Conservation (phyloP, 2,888 invertebrate genomes). For the Dromius quadrimaculatus region DNA sequence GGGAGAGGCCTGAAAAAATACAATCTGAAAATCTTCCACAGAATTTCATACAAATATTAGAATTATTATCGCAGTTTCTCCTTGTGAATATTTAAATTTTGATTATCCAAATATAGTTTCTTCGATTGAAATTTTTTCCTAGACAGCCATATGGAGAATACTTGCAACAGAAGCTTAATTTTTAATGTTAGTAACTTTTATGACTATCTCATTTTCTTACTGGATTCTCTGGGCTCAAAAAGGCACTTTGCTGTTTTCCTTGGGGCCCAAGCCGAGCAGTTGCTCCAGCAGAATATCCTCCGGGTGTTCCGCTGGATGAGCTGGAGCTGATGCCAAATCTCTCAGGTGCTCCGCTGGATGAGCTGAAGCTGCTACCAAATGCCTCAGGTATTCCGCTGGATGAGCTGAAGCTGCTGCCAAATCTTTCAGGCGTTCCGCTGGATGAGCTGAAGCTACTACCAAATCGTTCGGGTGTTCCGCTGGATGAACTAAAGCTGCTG, state of each 20-base stretch:
- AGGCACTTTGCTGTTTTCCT: slow-evolving; percentile 71
- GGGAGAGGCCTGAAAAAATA: slow-evolving; percentile 66
- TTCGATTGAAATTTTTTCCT: no score
- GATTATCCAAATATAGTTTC: no score
- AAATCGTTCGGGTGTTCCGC: no score
- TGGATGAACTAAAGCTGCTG: no score
- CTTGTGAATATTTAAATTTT: no score
- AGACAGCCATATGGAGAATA: no score
- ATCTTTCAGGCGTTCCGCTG: slow-evolving; percentile 53
- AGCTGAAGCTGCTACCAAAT: slow-evolving; percentile 36
- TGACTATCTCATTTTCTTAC: slow-evolving; percentile 66
- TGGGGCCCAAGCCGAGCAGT: slow-evolving; percentile 70
- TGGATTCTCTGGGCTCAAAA: slow-evolving; percentile 72
- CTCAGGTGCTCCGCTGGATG: no score
- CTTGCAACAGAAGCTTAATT: no score
- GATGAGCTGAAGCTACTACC: slow-evolving; percentile 28
- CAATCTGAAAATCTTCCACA: background rate
- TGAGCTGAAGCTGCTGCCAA: slow-evolving; percentile 70
- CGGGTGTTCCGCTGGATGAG: slow-evolving; percentile 37
- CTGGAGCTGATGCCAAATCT: no score
- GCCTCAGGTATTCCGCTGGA: slow-evolving; percentile 62
- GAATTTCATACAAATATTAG: no score
- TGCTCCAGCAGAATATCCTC: slow-evolving; percentile 67
- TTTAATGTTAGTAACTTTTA: no score
- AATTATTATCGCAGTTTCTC: no score